phyloP scores from a whole-genome alignment of 2,888 invertebrate genomes.

The Brachypterus glaber region DNA sequence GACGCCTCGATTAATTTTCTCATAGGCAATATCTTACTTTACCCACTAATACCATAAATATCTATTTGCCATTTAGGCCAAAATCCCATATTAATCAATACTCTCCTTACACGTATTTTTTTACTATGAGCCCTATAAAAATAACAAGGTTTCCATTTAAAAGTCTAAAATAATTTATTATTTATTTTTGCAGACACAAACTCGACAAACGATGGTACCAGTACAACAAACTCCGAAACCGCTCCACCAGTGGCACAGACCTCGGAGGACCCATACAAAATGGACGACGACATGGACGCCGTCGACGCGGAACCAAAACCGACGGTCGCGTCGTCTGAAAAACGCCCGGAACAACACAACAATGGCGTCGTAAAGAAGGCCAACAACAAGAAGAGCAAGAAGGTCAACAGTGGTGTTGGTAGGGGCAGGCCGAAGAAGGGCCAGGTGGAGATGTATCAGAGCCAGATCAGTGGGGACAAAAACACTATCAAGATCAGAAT shows the following conservation, averaged over 20 bases:
- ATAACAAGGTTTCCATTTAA: too few relatives aligned
- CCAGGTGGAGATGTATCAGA: slow-evolving; percentile 48
- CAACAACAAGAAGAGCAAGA: slow-evolving; percentile 21
- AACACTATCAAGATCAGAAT: slow-evolving; percentile 62
- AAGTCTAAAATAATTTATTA: too few relatives aligned
- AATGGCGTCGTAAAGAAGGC: slow-evolving; percentile 31
- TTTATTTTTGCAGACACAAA: slow-evolving; percentile 7
- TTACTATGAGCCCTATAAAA: too few relatives aligned
- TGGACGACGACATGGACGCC: slow-evolving; percentile 18
- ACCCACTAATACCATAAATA: too few relatives aligned
- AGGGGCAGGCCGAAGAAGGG: slow-evolving; percentile 42
- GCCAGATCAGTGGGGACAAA: slow-evolving; percentile 54
- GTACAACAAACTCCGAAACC: slow-evolving; percentile 7
- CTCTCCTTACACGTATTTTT: too few relatives aligned
- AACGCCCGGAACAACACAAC: slow-evolving; percentile 16
- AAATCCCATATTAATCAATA: too few relatives aligned
- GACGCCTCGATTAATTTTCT: too few relatives aligned
- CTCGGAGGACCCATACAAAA: slow-evolving; percentile 17
- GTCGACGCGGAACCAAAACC: slow-evolving; percentile 9
- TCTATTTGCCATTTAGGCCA: too few relatives aligned
- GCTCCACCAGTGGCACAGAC: not conserved
- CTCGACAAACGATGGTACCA: slow-evolving; percentile 11
- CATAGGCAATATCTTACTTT: too few relatives aligned
- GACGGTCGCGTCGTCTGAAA: not conserved
- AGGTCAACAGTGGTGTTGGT: slow-evolving; percentile 30